These are phyloP conservation scores for Ridgeia piscesae DNA, from an alignment of 1,140 invertebrate genomes.

Conservation along the genomic window DNA sequence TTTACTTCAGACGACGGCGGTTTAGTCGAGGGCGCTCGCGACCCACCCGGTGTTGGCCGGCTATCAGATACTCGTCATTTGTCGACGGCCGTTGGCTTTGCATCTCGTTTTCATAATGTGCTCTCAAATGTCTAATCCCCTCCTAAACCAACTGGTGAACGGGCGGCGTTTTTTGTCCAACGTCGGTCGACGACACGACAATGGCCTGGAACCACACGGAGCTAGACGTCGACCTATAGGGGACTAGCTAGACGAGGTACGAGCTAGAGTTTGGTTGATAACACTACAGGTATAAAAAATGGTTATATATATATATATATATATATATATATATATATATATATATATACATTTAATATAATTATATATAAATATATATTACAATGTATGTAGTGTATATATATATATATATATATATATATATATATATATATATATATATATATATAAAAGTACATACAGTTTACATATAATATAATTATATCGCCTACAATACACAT, in stretches of 20 bases:
- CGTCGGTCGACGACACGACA: neutral
- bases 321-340: neutral
- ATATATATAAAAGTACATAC: no score
- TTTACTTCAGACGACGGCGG: neutral
- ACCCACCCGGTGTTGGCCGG: no score
- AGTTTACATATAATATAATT: no score
- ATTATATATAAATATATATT: no score
- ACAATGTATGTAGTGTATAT: neutral
- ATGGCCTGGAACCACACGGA: neutral
- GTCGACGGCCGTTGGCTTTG: neutral
- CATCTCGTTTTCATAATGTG: neutral
- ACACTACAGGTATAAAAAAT: no score
- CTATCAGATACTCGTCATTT: neutral
- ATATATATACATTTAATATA: neutral
- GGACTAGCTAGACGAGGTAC: no score
- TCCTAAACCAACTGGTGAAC: neutral
- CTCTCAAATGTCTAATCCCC: neutral
- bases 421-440: no score
- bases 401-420: slow-evolving; percentile 1
- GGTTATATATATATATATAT: neutral
- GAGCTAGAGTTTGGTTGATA: no score
- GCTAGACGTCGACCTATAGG: neutral
- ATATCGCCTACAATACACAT: no score
- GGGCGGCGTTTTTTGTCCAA: neutral
- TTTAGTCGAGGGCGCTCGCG: neutral